Evolutionary conservation across 2,888 invertebrate species (phyloP).

Genomic region (Vesta saturnalis): DNA sequence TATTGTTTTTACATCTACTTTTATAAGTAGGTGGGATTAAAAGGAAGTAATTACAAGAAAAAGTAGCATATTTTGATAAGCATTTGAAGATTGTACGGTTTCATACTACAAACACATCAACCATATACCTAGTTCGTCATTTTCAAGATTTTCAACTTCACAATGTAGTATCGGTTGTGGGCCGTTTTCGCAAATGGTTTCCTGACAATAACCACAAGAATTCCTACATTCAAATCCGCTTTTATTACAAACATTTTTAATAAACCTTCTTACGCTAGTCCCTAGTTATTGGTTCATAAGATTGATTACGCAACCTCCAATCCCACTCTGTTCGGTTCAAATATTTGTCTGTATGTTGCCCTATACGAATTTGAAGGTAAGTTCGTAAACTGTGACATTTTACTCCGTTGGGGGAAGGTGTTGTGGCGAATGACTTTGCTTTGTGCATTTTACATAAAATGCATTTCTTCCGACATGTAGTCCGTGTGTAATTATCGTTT

Average conservation of each 20-base stretch:
- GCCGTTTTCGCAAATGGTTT: constrained; percentile 7
- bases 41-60: no score
- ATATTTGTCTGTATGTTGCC: not conserved
- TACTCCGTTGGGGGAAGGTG: constrained; percentile 1
- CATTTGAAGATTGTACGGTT: not conserved
- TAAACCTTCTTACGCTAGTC: not conserved
- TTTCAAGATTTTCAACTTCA: not conserved
- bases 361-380: not conserved
- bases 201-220: constrained; percentile 6
- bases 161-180: not conserved
- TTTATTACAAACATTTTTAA: not conserved
- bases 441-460: not conserved
- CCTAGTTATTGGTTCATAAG: not conserved
- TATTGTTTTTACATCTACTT: no score
- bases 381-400: not conserved
- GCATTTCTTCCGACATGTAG: not conserved
- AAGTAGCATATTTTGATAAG: not conserved
- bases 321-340: constrained; percentile 1
- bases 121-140: no score
- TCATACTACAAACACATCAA: not conserved
- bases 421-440: not conserved
- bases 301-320: not conserved
- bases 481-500: not conserved
- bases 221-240: not conserved
- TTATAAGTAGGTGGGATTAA: no score